These are phyloP conservation scores for Mystacornis crossleyi DNA, from an alignment of 2,113 vertebrate species.

Conservation along the genomic window DNA sequence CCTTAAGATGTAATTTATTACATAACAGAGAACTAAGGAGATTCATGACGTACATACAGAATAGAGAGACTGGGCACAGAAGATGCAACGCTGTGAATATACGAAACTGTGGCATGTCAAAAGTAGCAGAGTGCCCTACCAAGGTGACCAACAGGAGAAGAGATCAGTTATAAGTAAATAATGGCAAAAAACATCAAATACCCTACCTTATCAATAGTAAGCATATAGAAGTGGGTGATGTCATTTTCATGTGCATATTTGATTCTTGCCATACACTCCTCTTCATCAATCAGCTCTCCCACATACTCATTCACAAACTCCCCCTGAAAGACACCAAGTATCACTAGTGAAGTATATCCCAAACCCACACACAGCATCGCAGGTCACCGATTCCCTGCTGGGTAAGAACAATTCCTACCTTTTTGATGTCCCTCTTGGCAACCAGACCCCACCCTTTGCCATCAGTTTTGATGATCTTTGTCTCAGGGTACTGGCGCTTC, in stretches of 20 bases:
- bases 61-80: neutral
- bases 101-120: neutral
- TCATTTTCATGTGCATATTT: slow-evolving; percentile 93
- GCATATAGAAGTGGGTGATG: slow-evolving; percentile 98
- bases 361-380: neutral
- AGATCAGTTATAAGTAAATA: neutral
- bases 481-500: slow-evolving; percentile 94
- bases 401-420: slow-evolving; percentile 74
- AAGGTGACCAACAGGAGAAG: neutral
- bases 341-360: neutral
- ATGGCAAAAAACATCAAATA: neutral
- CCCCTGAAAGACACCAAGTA: slow-evolving; percentile 77
- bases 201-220: slow-evolving; percentile 96
- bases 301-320: slow-evolving; percentile 98
- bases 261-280: slow-evolving; percentile 94
- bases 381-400: rapidly evolving
- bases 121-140: neutral
- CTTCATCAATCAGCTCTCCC: slow-evolving; percentile 95
- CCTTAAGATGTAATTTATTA: neutral
- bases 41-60: neutral
- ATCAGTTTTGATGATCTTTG: slow-evolving; percentile 92
- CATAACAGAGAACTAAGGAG: neutral
- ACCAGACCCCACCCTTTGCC: slow-evolving; percentile 97
- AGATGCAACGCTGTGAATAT: neutral
- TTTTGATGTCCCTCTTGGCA: slow-evolving; percentile 90